These are phyloP conservation scores for Drosophila sturtevanti DNA, from an alignment of 1,140 invertebrate species.

Conservation along the genomic window DNA sequence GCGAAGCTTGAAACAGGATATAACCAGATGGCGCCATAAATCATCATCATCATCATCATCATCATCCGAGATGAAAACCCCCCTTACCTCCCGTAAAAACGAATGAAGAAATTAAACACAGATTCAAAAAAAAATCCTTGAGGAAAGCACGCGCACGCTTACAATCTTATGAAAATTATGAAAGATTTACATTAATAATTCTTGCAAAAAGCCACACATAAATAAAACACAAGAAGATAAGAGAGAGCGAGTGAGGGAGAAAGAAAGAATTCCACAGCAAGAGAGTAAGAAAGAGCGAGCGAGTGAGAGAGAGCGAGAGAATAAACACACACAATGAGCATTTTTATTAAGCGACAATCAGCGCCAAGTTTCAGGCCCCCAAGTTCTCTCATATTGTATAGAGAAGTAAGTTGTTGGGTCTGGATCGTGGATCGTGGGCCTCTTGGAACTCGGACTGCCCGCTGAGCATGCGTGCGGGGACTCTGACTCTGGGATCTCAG, in stretches of 20 bases:
- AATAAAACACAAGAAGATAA: conserved; percentile 38
- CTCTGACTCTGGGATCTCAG: conserved; percentile 21
- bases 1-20: conserved; percentile 56
- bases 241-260: not conserved
- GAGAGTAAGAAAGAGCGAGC: not conserved
- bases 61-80: conserved; percentile 11
- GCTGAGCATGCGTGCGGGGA: conserved; percentile 76
- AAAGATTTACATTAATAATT: conserved; percentile 81
- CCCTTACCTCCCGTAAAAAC: not conserved
- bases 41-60: conserved; percentile 35
- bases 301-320: conserved; percentile 8
- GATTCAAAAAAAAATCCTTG: not conserved
- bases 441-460: conserved; percentile 48
- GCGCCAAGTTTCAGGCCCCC: conserved; percentile 48
- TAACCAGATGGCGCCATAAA: conserved; percentile 63
- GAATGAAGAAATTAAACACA: not conserved
- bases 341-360: conserved; percentile 81
- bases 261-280: conserved; percentile 6
- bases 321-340: conserved; percentile 73
- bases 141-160: conserved; percentile 61
- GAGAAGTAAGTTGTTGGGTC: conserved; percentile 68
- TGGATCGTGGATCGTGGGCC: conserved; percentile 37
- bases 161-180: conserved; percentile 78
- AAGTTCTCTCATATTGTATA: conserved; percentile 23
- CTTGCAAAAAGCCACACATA: conserved; percentile 80